Conservation (phyloP, 2,113 vertebrate species). For the Malurus alboscapulatus region DNA sequence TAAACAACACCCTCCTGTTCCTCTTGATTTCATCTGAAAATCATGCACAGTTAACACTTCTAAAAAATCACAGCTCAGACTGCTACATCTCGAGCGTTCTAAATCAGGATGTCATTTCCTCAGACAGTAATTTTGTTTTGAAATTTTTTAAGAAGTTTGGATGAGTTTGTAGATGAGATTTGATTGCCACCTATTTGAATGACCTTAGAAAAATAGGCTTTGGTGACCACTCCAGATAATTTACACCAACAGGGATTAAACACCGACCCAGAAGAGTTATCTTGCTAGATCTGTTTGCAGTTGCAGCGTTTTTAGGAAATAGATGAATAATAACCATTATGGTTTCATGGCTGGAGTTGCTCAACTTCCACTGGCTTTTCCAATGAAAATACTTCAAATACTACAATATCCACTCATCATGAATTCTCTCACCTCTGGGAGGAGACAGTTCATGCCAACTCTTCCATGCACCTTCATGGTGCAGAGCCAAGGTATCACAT, state of each 20-base stretch:
- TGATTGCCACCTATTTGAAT: background rate
- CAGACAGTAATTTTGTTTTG: background rate
- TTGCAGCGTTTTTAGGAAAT: background rate
- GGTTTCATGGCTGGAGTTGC: background rate
- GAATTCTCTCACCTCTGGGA: background rate
- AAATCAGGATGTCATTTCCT: constrained; percentile 4
- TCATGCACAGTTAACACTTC: constrained; percentile 38
- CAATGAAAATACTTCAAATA: background rate
- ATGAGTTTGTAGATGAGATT: background rate
- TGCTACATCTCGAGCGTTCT: constrained; percentile 27
- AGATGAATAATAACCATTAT: background rate
- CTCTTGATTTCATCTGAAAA: constrained; percentile 45
- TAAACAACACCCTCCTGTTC: constrained; percentile 45
- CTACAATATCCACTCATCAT: background rate
- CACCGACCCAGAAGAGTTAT: too few species aligned
- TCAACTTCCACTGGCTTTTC: background rate
- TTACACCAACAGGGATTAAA: background rate
- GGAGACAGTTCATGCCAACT: background rate
- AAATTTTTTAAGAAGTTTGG: background rate
- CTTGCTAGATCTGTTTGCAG: background rate
- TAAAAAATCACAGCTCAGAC: constrained; percentile 51
- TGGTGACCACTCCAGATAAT: background rate
- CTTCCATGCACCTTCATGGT: background rate
- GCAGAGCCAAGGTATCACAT: background rate
- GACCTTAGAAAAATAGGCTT: background rate